Evolutionary conservation across 2,797 vertebrate genomes (phyloP), one percentile per base, ranked within the genome.

Genomic region (Acrocephalus scirpaceus): DNA sequence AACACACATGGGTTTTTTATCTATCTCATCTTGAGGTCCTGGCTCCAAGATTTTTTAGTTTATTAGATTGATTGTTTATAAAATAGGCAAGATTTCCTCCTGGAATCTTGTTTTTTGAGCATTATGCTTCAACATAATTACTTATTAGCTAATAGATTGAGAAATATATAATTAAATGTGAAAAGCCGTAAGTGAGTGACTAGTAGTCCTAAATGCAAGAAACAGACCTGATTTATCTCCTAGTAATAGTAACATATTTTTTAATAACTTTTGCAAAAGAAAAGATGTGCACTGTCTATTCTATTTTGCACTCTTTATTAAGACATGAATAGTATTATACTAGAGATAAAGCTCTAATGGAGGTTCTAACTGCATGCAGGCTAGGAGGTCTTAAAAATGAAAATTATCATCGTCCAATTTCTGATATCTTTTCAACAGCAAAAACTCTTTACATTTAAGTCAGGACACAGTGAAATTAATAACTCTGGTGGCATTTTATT

Each of bases 401-500:
- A 74, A 86, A 69, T 23, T 23, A 48, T n/a, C 7, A 19, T 11
- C 36, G 84, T 88, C 38, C 13, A 58, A 40, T 86, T 71, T 27
- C 23, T 89, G 47, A 16, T 66, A 80, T 30, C 2, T 56, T 88
- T 94, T 87, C 36, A 86, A 40, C 7, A 84, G 66, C 71, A 91
- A 67, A 81, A 9, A 5, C 2, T 48, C 21, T 79, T 67, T 50
- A 51, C 67, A 34, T 66, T 86, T 83, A 62, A 76, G 25, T 45
- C 34, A 90, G 67, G 29, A 77, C 81, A 65, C n/a, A 61, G 27
- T 7, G 1, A 45, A 26, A 58, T 84, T 40, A 93, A 76, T 65
- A 93, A 58, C 30, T 85, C 42, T 76, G 21, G 14, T 76, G 45
- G 58, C 65, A 86, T 89, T 95, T 91, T 84, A 89, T 91, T 95